These are phyloP conservation scores for Frankliniella fusca DNA, from an alignment of 2,888 invertebrate species.

Conservation along the genomic window DNA sequence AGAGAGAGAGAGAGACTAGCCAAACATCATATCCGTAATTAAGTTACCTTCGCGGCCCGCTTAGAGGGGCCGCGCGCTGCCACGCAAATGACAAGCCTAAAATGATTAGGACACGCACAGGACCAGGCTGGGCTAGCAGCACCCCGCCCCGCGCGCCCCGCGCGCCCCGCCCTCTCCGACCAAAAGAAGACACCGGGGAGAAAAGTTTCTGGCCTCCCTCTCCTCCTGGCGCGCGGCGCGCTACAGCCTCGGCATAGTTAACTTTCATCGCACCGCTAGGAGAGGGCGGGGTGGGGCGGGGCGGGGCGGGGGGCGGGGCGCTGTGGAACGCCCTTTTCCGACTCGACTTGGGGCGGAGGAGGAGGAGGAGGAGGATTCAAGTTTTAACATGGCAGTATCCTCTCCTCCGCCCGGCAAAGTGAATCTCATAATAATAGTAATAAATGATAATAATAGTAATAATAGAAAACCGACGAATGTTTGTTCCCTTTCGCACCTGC, in stretches of 20 bases:
- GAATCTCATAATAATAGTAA: background rate
- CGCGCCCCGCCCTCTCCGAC: background rate
- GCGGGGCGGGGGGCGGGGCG: background rate
- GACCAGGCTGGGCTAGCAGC: background rate
- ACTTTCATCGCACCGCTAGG: slow-evolving; percentile 9
- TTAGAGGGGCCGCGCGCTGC: background rate
- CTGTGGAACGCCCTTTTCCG: no score
- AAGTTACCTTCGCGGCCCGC: no score
- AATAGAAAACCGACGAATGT: background rate
- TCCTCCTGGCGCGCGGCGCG: background rate
- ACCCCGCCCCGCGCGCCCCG: background rate
- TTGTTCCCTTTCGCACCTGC: background rate
- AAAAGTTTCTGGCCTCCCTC: background rate
- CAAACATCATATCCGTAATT: no score
- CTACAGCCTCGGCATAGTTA: background rate
- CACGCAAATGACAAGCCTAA: slow-evolving; percentile 11
- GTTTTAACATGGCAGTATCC: no score
- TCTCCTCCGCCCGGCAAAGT: background rate
- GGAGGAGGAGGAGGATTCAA: no score
- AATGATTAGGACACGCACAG: background rate
- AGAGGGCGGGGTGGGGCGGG: background rate
- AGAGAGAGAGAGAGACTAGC: no score
- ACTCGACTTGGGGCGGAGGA: no score
- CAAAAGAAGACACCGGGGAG: background rate
- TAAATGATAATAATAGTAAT: background rate